Evolutionary conservation across 2,888 invertebrate genomes (phyloP).

Genomic region (Punctoribates punctum): DNA sequence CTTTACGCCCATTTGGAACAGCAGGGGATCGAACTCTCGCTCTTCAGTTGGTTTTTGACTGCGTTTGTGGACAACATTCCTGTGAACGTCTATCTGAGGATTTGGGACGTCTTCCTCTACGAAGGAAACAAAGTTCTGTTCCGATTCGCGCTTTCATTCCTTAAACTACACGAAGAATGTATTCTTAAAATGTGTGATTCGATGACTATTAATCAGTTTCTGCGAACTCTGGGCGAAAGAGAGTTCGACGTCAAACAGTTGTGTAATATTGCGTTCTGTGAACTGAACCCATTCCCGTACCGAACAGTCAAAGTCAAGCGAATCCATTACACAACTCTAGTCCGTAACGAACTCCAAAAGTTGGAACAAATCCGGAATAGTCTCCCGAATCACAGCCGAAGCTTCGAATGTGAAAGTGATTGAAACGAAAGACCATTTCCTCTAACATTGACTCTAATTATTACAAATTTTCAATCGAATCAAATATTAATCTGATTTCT

Average conservation of each 20-base stretch:
- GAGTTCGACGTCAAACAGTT: constrained; percentile 57
- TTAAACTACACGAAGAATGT: constrained; percentile 57
- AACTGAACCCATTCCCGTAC: constrained; percentile 57
- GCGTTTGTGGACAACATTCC: constrained; percentile 59
- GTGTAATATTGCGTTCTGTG: constrained; percentile 57
- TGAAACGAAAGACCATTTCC: neutral
- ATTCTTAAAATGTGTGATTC: constrained; percentile 56
- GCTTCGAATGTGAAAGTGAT: constrained; percentile 22
- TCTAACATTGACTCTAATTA: too few relatives aligned
- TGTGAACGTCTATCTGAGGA: constrained; percentile 57
- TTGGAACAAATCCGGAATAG: constrained; percentile 38
- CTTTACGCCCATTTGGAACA: constrained; percentile 55
- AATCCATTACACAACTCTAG: constrained; percentile 51
- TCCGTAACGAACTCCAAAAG: constrained; percentile 41
- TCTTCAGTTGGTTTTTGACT: constrained; percentile 61
- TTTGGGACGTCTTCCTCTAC: constrained; percentile 60
- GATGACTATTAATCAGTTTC: constrained; percentile 56
- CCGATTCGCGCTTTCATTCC: constrained; percentile 58
- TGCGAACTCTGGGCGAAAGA: constrained; percentile 56
- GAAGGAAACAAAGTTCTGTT: constrained; percentile 61
- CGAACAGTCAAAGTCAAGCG: constrained; percentile 56
- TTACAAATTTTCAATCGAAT: too few relatives aligned
- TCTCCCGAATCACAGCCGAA: neutral
- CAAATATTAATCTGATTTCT: too few relatives aligned
- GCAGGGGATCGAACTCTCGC: constrained; percentile 56